Conservation (phyloP, 2,888 invertebrate species). For the Drosophila recens region DNA sequence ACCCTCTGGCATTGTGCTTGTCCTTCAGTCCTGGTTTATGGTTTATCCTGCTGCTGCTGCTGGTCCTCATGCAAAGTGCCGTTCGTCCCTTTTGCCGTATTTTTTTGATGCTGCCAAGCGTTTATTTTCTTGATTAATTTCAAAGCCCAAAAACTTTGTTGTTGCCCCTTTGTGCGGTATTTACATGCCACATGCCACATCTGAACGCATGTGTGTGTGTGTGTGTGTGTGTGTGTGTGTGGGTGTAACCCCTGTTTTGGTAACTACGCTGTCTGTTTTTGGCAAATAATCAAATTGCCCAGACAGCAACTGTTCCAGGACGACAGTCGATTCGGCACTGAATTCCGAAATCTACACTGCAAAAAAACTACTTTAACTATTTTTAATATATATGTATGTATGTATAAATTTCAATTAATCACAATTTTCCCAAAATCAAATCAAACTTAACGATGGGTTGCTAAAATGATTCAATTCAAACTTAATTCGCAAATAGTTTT, state of each 20-base stretch:
- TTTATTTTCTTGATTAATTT: conserved; percentile 80
- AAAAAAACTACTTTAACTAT: background rate
- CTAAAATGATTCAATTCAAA: too few species aligned
- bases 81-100: conserved; percentile 43
- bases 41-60: conserved; percentile 24
- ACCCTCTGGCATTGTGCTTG: conserved; percentile 15
- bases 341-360: conserved; percentile 1
- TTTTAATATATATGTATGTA: too few species aligned
- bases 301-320: conserved; percentile 48
- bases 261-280: conserved; percentile 62
- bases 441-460: too few species aligned
- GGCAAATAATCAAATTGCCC: conserved; percentile 79
- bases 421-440: too few species aligned
- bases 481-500: too few species aligned
- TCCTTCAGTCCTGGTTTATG: conserved; percentile 12
- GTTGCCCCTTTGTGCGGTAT: conserved; percentile 49
- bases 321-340: background rate
- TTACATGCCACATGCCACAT: conserved; percentile 53
- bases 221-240: conserved; percentile 28
- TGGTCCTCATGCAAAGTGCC: conserved; percentile 71
- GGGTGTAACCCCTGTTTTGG: conserved; percentile 33
- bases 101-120: conserved; percentile 73
- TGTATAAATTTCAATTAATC: too few species aligned
- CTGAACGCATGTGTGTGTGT: conserved; percentile 17
- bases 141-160: conserved; percentile 73